These are phyloP conservation scores for Zaprionus africanus DNA, from an alignment of 1,140 invertebrate species.

Conservation along the genomic window DNA sequence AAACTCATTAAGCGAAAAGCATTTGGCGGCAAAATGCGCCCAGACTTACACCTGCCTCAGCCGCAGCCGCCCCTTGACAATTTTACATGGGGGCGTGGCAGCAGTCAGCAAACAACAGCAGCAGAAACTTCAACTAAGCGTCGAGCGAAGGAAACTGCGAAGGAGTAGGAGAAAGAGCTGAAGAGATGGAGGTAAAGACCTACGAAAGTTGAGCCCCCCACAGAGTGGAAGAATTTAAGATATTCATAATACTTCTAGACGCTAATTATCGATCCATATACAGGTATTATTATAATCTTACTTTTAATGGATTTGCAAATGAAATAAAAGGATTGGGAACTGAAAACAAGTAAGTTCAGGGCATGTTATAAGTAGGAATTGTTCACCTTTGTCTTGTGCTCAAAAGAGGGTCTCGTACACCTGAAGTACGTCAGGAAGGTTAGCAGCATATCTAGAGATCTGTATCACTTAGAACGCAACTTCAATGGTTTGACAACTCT, in stretches of 20 bases:
- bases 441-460: background rate
- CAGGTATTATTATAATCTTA: background rate
- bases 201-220: background rate
- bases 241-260: background rate
- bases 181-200: background rate
- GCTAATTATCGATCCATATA: slow-evolving; percentile 2
- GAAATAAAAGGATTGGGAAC: too few relatives aligned
- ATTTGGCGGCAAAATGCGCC: slow-evolving; percentile 52
- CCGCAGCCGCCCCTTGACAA: slow-evolving; percentile 5
- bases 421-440: too few relatives aligned
- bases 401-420: too few relatives aligned
- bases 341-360: too few relatives aligned
- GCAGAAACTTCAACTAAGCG: slow-evolving; percentile 5
- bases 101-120: slow-evolving; percentile 15
- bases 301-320: background rate
- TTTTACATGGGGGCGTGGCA: slow-evolving; percentile 33
- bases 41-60: slow-evolving; percentile 22
- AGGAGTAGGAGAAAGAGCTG: background rate
- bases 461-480: background rate
- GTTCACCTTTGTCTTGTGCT: too few relatives aligned
- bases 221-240: background rate
- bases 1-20: slow-evolving; percentile 76
- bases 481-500: background rate
- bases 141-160: background rate
- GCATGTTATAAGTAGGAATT: too few relatives aligned